A percentile compares a stretch with the other conserved stretches of the same genome.
Evolutionary conservation across 1,140 invertebrate species (phyloP).

Genomic region (Diorhabda elongata): DNA sequence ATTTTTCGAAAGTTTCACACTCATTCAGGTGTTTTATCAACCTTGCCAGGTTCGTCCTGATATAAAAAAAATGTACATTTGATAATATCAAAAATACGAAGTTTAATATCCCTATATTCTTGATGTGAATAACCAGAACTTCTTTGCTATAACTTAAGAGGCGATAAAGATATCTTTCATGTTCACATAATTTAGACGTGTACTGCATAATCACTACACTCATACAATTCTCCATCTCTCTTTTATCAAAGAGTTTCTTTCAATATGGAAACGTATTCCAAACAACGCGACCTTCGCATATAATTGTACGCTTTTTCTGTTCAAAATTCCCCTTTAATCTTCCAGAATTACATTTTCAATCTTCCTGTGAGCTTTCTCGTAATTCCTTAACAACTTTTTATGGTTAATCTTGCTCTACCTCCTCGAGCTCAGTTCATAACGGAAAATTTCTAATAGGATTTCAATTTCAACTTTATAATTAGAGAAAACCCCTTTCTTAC

Average conservation of each 20-base stretch:
- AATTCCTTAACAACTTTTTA: background rate
- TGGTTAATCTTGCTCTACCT: background rate
- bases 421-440: background rate
- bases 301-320: background rate
- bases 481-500: background rate
- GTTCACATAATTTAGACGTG: too few relatives aligned
- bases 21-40: too few relatives aligned
- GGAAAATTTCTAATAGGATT: constrained; percentile 1
- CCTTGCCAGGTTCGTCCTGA: too few relatives aligned
- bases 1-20: too few relatives aligned
- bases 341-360: background rate
- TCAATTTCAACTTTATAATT: background rate
- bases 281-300: background rate
- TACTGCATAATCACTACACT: too few relatives aligned
- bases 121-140: too few relatives aligned
- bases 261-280: background rate
- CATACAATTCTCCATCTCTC: too few relatives aligned
- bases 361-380: background rate
- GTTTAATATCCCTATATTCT: too few relatives aligned
- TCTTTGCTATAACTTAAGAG: too few relatives aligned
- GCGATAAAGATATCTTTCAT: too few relatives aligned
- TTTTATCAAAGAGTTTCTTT: background rate
- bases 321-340: constrained; percentile 1
- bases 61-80: too few relatives aligned
- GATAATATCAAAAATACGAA: too few relatives aligned